Conservation (phyloP, 23 tunicate genomes). For the Halocynthia roretzi region DNA sequence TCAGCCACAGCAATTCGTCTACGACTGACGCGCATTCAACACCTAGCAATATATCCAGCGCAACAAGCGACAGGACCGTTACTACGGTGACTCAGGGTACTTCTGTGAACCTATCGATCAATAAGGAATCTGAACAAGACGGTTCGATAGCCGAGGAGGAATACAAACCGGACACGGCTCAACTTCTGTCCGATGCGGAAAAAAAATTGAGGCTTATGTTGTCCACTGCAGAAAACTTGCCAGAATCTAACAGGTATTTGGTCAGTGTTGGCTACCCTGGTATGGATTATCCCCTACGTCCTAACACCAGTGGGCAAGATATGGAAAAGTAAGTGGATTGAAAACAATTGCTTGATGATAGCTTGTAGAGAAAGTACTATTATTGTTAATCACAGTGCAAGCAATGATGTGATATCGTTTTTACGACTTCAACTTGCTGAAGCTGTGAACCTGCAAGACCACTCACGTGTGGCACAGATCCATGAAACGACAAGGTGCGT, state of each 20-base stretch:
- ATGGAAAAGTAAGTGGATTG: neutral
- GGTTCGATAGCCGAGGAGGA: neutral
- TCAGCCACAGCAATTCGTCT: conserved; percentile 35
- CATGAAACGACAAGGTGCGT: conserved; percentile 69
- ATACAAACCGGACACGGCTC: conserved; percentile 1
- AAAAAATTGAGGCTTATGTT: conserved; percentile 60
- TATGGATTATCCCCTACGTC: neutral
- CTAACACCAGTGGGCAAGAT: neutral
- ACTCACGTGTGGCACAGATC: conserved; percentile 59
- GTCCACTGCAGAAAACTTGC: conserved; percentile 41
- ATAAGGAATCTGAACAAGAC: neutral
- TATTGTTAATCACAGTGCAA: conserved; percentile 20
- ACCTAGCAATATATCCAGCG: conserved; percentile 38
- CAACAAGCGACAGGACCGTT: conserved; percentile 45
- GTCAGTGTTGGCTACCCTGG: neutral
- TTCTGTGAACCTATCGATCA: conserved; percentile 11
- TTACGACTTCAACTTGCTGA: conserved; percentile 63
- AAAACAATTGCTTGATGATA: neutral
- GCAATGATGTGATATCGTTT: conserved; percentile 62
- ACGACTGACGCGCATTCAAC: conserved; percentile 44
- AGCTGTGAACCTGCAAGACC: conserved; percentile 52
- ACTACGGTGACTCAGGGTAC: conserved; percentile 39
- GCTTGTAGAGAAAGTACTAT: neutral
- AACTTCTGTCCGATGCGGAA: conserved; percentile 30
- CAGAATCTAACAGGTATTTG: conserved; percentile 27